These are phyloP conservation scores for Crotalus adamanteus DNA, from an alignment of 2,797 vertebrate genomes.

Conservation along the genomic window DNA sequence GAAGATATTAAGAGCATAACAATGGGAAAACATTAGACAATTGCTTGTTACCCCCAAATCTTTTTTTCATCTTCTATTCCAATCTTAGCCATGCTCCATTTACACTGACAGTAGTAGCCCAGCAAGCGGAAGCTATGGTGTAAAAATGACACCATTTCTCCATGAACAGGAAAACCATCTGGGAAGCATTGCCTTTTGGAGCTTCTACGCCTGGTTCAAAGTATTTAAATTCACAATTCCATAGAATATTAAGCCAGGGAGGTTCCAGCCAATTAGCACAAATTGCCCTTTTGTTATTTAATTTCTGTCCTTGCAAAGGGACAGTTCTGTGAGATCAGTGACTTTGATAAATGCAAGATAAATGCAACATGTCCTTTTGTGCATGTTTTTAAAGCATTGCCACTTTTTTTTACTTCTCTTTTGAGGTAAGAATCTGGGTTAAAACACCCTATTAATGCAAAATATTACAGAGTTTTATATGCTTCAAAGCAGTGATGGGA, in stretches of 20 bases:
- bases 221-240: not conserved
- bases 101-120: not conserved
- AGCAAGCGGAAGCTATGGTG: not conserved
- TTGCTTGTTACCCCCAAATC: not conserved
- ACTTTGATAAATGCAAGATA: not conserved
- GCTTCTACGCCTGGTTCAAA: not conserved
- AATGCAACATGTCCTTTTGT: not conserved
- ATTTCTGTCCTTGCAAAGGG: not conserved
- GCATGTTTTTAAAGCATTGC: not conserved
- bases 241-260: not conserved
- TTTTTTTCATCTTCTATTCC: not conserved
- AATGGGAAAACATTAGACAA: not conserved
- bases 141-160: not conserved
- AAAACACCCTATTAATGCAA: not conserved
- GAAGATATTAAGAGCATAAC: not conserved
- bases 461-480: not conserved
- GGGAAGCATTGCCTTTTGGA: not conserved
- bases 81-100: not conserved
- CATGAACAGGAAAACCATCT: not conserved
- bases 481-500: no score
- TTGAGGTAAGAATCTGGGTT: not conserved
- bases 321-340: not conserved
- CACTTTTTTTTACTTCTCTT: not conserved
- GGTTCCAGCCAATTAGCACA: not conserved
- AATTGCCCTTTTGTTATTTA: not conserved